Evolutionary conservation across 1,140 invertebrate genomes (phyloP), one percentile per base, ranked within the genome.

Genomic region (Acromyrmex heyeri): DNA sequence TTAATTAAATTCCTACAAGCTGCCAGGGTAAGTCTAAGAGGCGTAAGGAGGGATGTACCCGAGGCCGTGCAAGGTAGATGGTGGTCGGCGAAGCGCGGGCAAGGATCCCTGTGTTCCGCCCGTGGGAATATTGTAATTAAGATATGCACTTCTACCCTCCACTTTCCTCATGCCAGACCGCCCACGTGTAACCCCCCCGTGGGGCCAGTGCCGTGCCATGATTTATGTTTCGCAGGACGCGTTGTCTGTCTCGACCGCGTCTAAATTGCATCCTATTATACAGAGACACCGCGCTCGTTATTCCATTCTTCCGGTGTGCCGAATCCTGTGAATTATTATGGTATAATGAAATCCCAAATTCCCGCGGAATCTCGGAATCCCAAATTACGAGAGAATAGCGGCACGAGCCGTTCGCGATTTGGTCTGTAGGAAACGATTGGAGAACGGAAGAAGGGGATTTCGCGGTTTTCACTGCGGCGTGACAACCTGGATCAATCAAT

Each of bases 41-140:
- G 38, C 21, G 48, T 10, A 2, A 2, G 44, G 24, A 6, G 16
- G 21, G 50, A 64, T 55, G n/a, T 7, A 30, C n/a, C 16, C 44
- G 30, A n/a, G 34, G 57, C 24, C 24, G 21, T 7, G 67, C 50
- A 12, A 65, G 34, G 14, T 61, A 53, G 76, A 77, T 57, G 82
- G 70, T 48, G 78, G 88, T 62, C 72, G 88, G 79, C 88, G 75
- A 78, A 87, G 88, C 79, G 88, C 79, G 69, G 65, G 78, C 91
- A 72, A 89, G 85, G 89, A 85, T 91, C 87, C 86, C 30, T 83
- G 85, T 91, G 90, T 90, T 89, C 91, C 91, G 81, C 91, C 86
- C 92, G 91, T 92, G 92, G 92, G 92, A 92, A 93, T 93, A 93
- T 93, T 93, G 92, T 93, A 93, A 93, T 93, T 93, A 93, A 93